These are phyloP conservation scores for Stomatorhinus ivindoensis DNA, from an alignment of 2,113 vertebrate species.

Conservation along the genomic window DNA sequence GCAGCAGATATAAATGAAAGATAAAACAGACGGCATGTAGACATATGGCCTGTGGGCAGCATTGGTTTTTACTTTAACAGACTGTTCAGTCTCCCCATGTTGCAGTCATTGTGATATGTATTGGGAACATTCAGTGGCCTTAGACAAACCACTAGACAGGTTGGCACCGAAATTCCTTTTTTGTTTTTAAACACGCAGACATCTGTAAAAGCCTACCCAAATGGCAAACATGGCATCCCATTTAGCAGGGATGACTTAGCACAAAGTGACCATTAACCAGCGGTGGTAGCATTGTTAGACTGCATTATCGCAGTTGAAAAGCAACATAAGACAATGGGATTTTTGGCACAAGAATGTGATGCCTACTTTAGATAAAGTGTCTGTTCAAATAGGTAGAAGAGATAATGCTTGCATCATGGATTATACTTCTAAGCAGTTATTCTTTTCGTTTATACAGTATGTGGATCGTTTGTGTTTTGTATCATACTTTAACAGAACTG, in stretches of 20 bases:
- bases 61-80: background rate
- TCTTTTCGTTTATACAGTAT: background rate
- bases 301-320: slow-evolving; percentile 11
- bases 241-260: slow-evolving; percentile 17
- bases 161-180: background rate
- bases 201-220: slow-evolving; percentile 10
- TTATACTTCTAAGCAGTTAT: background rate
- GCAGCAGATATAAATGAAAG: background rate
- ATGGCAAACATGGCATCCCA: background rate
- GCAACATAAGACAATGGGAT: slow-evolving; percentile 10
- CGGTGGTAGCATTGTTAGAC: background rate
- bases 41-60: background rate
- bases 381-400: background rate
- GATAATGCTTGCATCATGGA: background rate
- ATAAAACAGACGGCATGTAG: background rate
- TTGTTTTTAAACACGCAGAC: background rate
- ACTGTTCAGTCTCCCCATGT: background rate
- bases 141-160: background rate
- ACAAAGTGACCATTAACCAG: slow-evolving; percentile 17
- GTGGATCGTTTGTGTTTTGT: background rate
- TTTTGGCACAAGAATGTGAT: background rate
- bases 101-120: background rate
- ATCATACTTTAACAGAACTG: background rate
- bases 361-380: background rate
- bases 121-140: background rate